phyloP scores from a whole-genome alignment of 2,797 vertebrate genomes.

The Lepus oiostolus region DNA sequence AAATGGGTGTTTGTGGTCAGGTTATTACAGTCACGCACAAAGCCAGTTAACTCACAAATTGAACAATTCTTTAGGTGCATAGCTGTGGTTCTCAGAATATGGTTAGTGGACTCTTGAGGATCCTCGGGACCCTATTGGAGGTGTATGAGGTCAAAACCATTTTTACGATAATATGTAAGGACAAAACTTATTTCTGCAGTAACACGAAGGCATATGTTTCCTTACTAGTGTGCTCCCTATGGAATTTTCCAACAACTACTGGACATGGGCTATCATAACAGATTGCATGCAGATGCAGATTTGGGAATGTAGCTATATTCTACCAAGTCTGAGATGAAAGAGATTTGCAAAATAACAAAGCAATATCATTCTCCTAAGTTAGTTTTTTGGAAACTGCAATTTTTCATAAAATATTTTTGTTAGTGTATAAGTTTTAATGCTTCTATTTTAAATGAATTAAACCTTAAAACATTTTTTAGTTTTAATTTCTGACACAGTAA shows the following conservation, averaged over 20 bases:
- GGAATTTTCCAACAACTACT: neutral
- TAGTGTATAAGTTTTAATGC: neutral
- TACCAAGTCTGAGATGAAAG: neutral
- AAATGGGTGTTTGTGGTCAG: neutral
- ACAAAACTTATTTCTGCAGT: neutral
- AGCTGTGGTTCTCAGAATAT: neutral
- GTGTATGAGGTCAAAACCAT: neutral
- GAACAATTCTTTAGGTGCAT: slow-evolving; percentile 2
- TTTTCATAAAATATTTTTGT: neutral
- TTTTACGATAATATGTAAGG: neutral
- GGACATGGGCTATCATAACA: neutral
- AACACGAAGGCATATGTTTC: neutral
- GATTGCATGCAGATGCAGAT: neutral
- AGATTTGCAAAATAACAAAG: neutral
- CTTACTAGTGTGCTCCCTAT: neutral
- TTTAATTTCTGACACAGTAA: slow-evolving; percentile 32
- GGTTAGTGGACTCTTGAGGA: neutral
- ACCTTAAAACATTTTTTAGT: neutral
- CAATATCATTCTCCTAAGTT: neutral
- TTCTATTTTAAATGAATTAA: slow-evolving; percentile 43
- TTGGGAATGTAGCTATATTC: neutral
- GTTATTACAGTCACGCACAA: neutral
- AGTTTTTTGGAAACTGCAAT: neutral
- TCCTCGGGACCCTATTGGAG: neutral
- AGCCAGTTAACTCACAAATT: neutral